These are phyloP conservation scores for Drosophila pegasa DNA, from an alignment of 2,888 invertebrate genomes.

Conservation along the genomic window DNA sequence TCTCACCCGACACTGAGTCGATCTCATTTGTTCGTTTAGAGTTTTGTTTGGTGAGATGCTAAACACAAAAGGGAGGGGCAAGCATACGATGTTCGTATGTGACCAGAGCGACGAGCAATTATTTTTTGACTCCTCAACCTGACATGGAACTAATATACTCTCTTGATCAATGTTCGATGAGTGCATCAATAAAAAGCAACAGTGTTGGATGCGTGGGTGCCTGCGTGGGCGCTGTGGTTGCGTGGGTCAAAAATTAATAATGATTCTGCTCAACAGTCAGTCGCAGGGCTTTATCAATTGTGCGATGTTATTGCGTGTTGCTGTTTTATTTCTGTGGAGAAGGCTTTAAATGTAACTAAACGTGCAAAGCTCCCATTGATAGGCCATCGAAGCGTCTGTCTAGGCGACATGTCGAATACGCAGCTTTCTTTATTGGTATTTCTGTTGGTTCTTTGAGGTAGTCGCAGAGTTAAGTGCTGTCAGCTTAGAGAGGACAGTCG, in stretches of 20 bases:
- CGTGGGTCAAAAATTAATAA: constrained; percentile 39
- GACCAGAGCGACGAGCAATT: no score
- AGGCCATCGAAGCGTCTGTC: constrained; percentile 32
- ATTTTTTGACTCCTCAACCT: no score
- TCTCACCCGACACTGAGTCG: background rate
- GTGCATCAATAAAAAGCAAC: constrained; percentile 1
- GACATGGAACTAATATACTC: background rate
- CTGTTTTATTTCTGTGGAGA: background rate
- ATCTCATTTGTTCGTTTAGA: background rate
- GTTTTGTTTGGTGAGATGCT: no score
- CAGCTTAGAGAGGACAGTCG: constrained; percentile 43
- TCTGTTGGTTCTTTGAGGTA: constrained; percentile 10
- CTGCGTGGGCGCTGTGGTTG: background rate
- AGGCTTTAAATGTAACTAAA: constrained; percentile 31
- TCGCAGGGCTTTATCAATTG: constrained; percentile 31
- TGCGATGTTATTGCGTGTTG: background rate
- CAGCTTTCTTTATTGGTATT: constrained; percentile 34
- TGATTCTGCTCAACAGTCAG: constrained; percentile 34
- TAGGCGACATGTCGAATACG: constrained; percentile 62
- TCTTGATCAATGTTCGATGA: background rate
- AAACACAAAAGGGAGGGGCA: no score
- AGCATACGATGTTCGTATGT: no score
- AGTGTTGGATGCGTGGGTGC: background rate
- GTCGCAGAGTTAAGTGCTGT: constrained; percentile 42
- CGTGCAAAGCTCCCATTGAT: constrained; percentile 8